These are phyloP conservation scores for Ceratothoa steindachneri DNA, from an alignment of 2,888 invertebrate species.

Conservation along the genomic window DNA sequence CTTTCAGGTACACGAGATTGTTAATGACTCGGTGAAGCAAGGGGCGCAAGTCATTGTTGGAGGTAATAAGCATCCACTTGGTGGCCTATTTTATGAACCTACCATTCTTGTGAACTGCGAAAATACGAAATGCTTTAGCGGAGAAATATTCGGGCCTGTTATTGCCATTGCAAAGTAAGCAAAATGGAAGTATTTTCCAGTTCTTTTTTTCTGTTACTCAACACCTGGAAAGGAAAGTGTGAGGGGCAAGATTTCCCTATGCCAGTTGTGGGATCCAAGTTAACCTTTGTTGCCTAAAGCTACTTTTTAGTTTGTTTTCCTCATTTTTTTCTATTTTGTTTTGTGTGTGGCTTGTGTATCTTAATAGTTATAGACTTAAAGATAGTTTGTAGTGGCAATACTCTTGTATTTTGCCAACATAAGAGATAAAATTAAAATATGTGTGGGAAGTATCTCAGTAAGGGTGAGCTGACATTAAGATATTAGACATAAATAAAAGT, in stretches of 20 bases:
- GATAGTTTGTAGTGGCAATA: too few species aligned
- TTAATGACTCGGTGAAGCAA: conserved; percentile 77
- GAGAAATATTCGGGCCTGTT: conserved; percentile 96
- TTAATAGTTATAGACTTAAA: too few species aligned
- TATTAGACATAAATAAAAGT: too few species aligned
- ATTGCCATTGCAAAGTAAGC: conserved; percentile 69
- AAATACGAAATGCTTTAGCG: conserved; percentile 75
- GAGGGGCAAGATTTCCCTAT: neutral
- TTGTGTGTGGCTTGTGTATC: too few species aligned
- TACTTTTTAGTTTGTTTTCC: too few species aligned
- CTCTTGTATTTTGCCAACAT: too few species aligned
- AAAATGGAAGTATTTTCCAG: neutral
- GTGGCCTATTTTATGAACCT: conserved; percentile 78
- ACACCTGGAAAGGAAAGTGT: neutral
- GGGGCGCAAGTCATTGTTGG: conserved; percentile 75
- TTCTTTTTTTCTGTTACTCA: neutral
- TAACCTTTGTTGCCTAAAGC: too few species aligned
- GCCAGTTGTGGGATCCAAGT: too few species aligned
- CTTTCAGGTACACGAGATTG: conserved; percentile 63
- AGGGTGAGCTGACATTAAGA: too few species aligned
- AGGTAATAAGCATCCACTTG: conserved; percentile 66
- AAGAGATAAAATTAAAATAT: too few species aligned
- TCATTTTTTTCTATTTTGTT: too few species aligned
- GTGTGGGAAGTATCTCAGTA: too few species aligned
- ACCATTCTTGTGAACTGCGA: conserved; percentile 78